phyloP scores from a whole-genome alignment of 2,113 vertebrate genomes.

The Hippolais icterina region DNA sequence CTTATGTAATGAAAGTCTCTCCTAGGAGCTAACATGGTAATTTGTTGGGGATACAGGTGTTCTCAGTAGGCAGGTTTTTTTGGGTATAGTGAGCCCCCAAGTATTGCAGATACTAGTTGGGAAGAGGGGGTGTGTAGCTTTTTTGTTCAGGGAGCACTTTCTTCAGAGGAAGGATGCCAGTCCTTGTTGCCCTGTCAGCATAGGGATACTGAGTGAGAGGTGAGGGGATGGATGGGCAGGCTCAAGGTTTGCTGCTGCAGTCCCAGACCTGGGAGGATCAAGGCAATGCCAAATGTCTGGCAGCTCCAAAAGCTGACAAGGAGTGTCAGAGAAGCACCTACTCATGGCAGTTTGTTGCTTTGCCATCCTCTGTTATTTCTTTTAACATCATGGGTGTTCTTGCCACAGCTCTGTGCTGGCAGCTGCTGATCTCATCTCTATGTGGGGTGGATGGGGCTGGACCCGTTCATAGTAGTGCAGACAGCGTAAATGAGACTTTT shows the following conservation, averaged over 20 bases:
- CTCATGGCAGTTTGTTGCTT: background rate
- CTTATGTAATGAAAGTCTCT: background rate
- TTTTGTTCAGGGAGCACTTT: background rate
- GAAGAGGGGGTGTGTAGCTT: background rate
- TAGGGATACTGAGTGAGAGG: background rate
- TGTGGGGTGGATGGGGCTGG: background rate
- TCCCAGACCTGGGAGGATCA: background rate
- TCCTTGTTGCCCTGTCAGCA: accelerated
- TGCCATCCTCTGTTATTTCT: background rate
- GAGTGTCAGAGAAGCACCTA: background rate
- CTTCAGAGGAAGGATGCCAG: background rate
- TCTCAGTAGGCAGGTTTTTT: background rate
- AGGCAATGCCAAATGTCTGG: background rate
- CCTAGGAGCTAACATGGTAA: accelerated
- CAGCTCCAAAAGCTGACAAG: background rate
- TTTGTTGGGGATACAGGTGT: background rate
- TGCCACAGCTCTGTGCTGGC: background rate
- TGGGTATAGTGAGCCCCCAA: background rate
- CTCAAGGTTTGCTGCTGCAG: background rate
- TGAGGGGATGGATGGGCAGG: background rate
- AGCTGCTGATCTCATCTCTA: background rate
- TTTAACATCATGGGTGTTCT: background rate
- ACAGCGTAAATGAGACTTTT: background rate
- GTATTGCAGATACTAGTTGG: background rate
- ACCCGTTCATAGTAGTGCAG: background rate